Evolutionary conservation across 2,888 invertebrate genomes (phyloP), one percentile per base, ranked within the genome.

Genomic region (Sarcophaga variegata): DNA sequence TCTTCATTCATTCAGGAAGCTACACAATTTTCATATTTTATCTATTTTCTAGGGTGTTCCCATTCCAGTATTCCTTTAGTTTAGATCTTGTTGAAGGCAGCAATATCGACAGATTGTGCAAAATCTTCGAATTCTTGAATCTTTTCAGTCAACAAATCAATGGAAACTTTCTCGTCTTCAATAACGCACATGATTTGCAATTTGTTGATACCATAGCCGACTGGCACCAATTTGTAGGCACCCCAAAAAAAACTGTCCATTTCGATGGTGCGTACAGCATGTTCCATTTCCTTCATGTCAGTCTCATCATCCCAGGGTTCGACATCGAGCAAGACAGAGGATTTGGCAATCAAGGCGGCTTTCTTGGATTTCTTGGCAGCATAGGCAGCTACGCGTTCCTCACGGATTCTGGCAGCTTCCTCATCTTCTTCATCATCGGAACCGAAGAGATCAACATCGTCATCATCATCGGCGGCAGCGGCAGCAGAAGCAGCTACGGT

Each of bases 221-320:
- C 97, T 78, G 98, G 98, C 3, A 98, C 97, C 54, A 99, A 94
- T 95, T 98, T 99, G 76, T 98, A 97, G 84, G 97, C 97, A 92
- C 99, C 99, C 99, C 99, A 99, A 78, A 98, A 98, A 49, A 99
- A 96, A 88, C 99, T 99, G 88, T 99, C 98, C 96, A 97, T 97
- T 91, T 94, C 94, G 91, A 99, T 97, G 47, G 96, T 94, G 89
- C 98, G 96, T 17, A 99, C 98, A 85, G 92, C 94, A 78, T 95
- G 94, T 93, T 99, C 99, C 96, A 99, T 95, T 92, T 95, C 96
- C 89, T 95, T 95, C 96, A 96, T 96, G 91, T 96, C 96, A 74
- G 96, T 96, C 92, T 96, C 96, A 94, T 99, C 99, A 93, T 98
- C 99, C 99, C 99, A 99, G 37, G 98, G 98, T 93, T 99, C 99